Base-by-base conservation (phyloP, 2,113 vertebrate species). In the Caloenas nicobarica region DNA sequence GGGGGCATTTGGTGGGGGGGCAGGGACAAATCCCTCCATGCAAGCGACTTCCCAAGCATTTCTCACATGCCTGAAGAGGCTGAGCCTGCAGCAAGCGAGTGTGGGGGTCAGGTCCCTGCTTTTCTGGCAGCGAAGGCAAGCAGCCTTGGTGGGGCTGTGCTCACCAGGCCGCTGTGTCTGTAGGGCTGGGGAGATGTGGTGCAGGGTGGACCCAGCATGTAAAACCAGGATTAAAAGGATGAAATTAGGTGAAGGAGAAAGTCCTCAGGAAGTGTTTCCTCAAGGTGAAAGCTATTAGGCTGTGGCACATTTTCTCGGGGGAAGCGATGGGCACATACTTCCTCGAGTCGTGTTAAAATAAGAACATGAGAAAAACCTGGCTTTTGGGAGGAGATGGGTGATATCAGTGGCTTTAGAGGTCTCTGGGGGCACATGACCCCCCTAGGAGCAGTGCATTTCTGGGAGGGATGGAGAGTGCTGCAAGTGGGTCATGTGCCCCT, bases 251-350 rank as follows among this genome's bases (percentile, higher is more conserved):
- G 5, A 89, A 93, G 83, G 89, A 92, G 87, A 95, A 94, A 91
- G 95, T 94, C 14, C 1, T 79, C 28, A 69, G 90, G 65, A 89
- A 84, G 7, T 16, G 50, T 89, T 94, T 84, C 57, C 61, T 93
- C 72, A 92, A 92, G 93, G 93, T 93, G 92, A 94, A 96, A 91
- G 69, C 86, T 93, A 5, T 91, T 76, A 90, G 69, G 31, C 72
- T 71, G 69, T 1, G 1, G 19, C 17, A 33, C 22, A 44, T 51
- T 68, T 94, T 93, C 80, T 84, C 1, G 0, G 84, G 79, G 46
- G 68, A 88, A 73, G 40, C 1, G 5, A 11, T 28, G 13, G 53
- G 7, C 0, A 1, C 64, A 51, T 58, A 5, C 57, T 60, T 79
- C 38, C 48, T 44, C 1, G 3, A 7, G 22, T 51, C 0, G 0